These are phyloP conservation scores for Neogale vison DNA, from an alignment of 2,113 vertebrate genomes.

Conservation along the genomic window DNA sequence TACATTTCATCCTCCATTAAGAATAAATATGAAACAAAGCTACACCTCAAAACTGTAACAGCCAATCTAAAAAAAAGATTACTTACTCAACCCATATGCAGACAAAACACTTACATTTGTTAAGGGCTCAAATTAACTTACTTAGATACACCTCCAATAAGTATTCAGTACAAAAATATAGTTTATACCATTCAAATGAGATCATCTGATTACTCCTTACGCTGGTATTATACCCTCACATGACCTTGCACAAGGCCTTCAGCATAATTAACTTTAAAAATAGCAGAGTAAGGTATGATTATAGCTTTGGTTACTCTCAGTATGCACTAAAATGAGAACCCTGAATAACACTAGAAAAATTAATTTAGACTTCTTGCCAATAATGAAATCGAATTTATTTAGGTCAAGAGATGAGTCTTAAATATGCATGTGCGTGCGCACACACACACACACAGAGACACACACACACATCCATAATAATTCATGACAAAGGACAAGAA, in stretches of 20 bases:
- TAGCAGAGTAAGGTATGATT: not conserved
- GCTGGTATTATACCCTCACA: not conserved
- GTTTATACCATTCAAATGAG: not conserved
- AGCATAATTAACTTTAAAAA: constrained; percentile 22
- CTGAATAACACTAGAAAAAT: constrained; percentile 31
- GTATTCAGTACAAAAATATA: not conserved
- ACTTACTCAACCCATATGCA: not conserved
- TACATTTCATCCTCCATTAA: not conserved
- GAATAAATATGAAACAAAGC: not conserved
- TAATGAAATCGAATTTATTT: constrained; percentile 32
- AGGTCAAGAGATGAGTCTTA: not conserved
- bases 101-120: not conserved
- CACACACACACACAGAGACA: not conserved
- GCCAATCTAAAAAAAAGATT: not conserved
- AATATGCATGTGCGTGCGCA: not conserved
- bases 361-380: constrained; percentile 34
- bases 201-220: not conserved
- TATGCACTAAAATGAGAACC: constrained; percentile 28
- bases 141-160: not conserved
- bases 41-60: not conserved
- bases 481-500: not conserved
- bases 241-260: not conserved
- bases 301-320: not conserved
- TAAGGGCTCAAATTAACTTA: not conserved
- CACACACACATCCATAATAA: not conserved